Evolutionary conservation across 1,140 invertebrate genomes (phyloP).

Genomic region (Bradysia coprophila): DNA sequence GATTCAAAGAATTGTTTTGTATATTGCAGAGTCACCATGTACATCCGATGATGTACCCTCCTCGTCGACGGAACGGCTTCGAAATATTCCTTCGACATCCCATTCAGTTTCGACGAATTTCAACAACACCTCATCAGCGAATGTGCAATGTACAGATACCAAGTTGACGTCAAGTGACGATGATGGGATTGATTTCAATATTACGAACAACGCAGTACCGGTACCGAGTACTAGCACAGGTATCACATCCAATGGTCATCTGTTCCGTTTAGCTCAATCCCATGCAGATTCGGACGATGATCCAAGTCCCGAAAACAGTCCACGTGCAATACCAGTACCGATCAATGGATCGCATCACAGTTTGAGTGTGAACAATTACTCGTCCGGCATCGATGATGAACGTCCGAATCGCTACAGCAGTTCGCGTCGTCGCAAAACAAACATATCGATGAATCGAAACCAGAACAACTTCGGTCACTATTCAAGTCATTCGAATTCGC

Average conservation of each 20-base stretch:
- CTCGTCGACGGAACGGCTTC: no score
- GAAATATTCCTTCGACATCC: no score
- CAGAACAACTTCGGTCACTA: conserved; percentile 1
- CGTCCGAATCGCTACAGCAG: background rate
- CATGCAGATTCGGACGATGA: conserved; percentile 3
- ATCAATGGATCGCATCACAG: background rate
- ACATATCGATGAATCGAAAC: background rate
- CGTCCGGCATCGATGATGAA: conserved; percentile 3
- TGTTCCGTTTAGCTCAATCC: background rate
- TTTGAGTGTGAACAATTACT: background rate
- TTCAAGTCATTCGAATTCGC: conserved; percentile 7
- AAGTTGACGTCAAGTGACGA: no score
- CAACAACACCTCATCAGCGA: no score
- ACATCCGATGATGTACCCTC: no score
- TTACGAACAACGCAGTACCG: no score
- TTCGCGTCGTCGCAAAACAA: background rate
- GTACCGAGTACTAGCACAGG: conserved; percentile 9
- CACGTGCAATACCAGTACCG: background rate
- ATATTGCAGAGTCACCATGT: no score
- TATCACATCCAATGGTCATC: conserved; percentile 8
- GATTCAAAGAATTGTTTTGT: no score
- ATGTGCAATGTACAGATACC: no score
- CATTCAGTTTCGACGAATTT: no score
- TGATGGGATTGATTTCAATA: no score
- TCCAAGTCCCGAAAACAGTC: background rate